These are phyloP conservation scores for Acleris literana DNA, from an alignment of 2,888 invertebrate genomes.

Conservation along the genomic window DNA sequence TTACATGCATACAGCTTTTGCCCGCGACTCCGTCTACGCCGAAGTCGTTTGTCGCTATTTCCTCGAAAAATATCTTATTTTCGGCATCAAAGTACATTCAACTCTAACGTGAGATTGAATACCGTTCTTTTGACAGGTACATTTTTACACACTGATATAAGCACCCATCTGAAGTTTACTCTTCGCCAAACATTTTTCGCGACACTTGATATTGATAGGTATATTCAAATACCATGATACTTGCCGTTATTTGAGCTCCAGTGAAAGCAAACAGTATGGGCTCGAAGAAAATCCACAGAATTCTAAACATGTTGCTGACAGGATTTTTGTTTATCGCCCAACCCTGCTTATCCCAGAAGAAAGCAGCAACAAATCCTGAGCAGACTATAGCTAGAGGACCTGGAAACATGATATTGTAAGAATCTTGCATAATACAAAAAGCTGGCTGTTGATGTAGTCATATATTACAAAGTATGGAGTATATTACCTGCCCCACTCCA, in stretches of 20 bases:
- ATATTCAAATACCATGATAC: constrained; percentile 13
- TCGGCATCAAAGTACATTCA: too few relatives aligned
- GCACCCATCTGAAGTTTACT: too few relatives aligned
- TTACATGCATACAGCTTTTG: too few relatives aligned
- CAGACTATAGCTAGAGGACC: constrained; percentile 89
- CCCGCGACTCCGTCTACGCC: too few relatives aligned
- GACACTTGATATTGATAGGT: background rate
- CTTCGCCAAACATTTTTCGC: background rate
- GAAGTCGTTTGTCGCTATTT: too few relatives aligned
- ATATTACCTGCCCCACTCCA: constrained; percentile 82
- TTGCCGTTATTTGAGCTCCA: constrained; percentile 91
- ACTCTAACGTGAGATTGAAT: too few relatives aligned
- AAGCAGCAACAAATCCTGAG: constrained; percentile 88
- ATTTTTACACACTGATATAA: too few relatives aligned
- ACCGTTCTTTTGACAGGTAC: too few relatives aligned
- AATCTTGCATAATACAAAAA: background rate
- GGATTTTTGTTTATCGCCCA: constrained; percentile 90
- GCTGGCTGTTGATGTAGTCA: background rate
- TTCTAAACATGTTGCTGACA: constrained; percentile 89
- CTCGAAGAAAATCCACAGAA: constrained; percentile 94
- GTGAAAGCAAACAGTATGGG: constrained; percentile 94
- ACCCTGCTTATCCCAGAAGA: constrained; percentile 88
- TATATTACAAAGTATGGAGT: background rate
- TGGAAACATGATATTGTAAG: constrained; percentile 42
- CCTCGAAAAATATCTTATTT: too few relatives aligned